Conservation (phyloP, 2,888 invertebrate species). For the Hypomecis atomaria region DNA sequence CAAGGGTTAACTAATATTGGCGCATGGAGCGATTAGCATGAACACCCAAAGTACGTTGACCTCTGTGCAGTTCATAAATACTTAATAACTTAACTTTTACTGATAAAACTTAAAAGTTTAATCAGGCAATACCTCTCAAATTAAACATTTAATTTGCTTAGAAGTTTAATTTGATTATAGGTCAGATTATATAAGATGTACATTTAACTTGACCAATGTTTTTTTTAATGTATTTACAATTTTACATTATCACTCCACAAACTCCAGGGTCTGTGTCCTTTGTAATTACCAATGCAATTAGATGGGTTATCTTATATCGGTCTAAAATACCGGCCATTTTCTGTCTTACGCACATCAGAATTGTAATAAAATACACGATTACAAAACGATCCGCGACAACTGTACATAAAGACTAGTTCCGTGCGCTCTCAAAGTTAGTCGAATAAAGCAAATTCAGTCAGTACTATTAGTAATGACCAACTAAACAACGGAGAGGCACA, state of each 20-base stretch:
- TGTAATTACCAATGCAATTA: too few relatives aligned
- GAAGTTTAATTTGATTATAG: too few relatives aligned
- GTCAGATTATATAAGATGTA: too few relatives aligned
- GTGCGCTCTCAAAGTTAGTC: constrained; percentile 39
- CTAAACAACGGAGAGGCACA: constrained; percentile 64
- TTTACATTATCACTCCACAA: too few relatives aligned
- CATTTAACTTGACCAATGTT: too few relatives aligned
- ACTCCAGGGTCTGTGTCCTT: too few relatives aligned
- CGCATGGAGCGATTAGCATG: too few relatives aligned
- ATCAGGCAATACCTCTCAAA: too few relatives aligned
- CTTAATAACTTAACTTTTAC: too few relatives aligned
- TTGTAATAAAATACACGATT: constrained; percentile 65
- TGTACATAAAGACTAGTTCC: constrained; percentile 70
- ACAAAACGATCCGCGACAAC: constrained; percentile 72
- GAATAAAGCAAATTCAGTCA: constrained; percentile 34
- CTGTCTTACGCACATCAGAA: background rate
- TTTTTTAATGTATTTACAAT: too few relatives aligned
- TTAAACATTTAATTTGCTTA: too few relatives aligned
- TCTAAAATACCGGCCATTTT: background rate
- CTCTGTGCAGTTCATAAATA: background rate
- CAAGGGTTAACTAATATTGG: background rate
- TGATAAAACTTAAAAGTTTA: background rate
- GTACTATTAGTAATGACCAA: constrained; percentile 42
- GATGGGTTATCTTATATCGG: too few relatives aligned
- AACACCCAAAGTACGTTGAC: background rate